phyloP scores from a whole-genome alignment of 2,113 vertebrate genomes.

The Rhinopomastus cyanomelas region DNA sequence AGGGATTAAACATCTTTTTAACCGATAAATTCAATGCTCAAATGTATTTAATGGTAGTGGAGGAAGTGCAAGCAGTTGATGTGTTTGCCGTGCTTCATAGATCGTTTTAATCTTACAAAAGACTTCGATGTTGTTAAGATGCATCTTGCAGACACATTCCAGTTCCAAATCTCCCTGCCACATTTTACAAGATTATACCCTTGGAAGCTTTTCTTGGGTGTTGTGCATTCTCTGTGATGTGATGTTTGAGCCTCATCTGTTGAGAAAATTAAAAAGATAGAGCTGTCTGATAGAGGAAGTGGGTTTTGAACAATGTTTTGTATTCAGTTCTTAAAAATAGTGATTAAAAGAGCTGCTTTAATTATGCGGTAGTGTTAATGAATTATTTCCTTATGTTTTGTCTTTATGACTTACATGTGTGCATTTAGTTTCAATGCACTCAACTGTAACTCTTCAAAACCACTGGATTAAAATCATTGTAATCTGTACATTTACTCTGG shows the following conservation, averaged over 20 bases:
- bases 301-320: conserved; percentile 1
- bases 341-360: conserved; percentile 35
- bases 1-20: conserved; percentile 8
- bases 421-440: neutral
- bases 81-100: neutral
- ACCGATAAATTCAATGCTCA: conserved; percentile 14
- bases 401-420: neutral
- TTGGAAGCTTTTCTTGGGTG: conserved; percentile 6
- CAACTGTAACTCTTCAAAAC: neutral
- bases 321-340: conserved; percentile 23
- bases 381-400: conserved; percentile 51
- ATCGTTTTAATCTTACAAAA: neutral
- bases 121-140: neutral
- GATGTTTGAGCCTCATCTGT: neutral
- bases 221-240: neutral
- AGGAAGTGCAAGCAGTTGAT: neutral
- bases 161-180: neutral
- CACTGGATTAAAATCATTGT: neutral
- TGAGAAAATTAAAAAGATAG: conserved; percentile 5
- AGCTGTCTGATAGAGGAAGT: conserved; percentile 42
- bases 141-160: neutral
- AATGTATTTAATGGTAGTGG: neutral
- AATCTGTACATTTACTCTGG: neutral
- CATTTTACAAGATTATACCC: conserved; percentile 8
- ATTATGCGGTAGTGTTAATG: conserved; percentile 36